Evolutionary conservation across 2,888 invertebrate species (phyloP).

Genomic region (Azorinus chamasolen): DNA sequence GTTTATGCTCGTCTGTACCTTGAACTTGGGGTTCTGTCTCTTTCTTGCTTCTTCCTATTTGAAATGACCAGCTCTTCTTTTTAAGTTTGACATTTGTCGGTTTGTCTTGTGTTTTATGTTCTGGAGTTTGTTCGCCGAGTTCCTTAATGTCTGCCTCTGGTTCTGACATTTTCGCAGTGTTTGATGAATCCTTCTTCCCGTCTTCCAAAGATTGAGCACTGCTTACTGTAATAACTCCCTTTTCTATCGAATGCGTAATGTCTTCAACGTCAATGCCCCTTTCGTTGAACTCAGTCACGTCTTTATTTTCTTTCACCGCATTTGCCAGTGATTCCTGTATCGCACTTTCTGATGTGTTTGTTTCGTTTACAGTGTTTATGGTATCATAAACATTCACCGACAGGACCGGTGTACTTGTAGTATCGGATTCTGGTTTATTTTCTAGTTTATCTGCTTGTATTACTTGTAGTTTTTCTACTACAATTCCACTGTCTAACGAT

Average conservation of each 20-base stretch:
- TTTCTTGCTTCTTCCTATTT: constrained; percentile 32
- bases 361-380: background rate
- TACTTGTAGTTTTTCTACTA: constrained; percentile 41
- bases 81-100: constrained; percentile 43
- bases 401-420: background rate
- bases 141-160: constrained; percentile 23
- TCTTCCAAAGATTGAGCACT: constrained; percentile 6
- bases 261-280: constrained; percentile 39
- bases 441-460: background rate
- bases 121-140: constrained; percentile 28
- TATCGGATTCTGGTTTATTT: no score
- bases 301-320: constrained; percentile 49
- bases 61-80: constrained; percentile 66
- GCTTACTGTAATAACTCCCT: background rate
- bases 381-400: background rate
- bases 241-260: background rate
- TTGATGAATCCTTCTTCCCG: background rate
- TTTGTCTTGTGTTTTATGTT: constrained; percentile 20
- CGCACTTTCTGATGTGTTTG: background rate
- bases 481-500: constrained; percentile 61
- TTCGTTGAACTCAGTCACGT: constrained; percentile 51
- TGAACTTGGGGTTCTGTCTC: background rate
- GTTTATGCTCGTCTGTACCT: constrained; percentile 21
- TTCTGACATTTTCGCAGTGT: background rate
- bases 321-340: constrained; percentile 33